Conservation (phyloP, 1,140 invertebrate genomes). For the Charaxes varanes region DNA sequence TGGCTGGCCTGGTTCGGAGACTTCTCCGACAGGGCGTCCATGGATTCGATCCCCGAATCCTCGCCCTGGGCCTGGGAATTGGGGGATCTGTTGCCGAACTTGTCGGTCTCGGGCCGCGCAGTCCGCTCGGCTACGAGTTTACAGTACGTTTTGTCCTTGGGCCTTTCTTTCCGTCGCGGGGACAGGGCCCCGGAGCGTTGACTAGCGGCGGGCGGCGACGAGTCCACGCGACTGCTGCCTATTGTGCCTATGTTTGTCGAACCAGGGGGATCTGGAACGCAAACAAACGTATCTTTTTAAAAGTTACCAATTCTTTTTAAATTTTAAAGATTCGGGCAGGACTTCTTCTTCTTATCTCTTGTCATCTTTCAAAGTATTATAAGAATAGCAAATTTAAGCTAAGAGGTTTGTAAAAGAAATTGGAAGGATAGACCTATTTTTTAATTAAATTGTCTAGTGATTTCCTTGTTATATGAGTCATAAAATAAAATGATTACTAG, state of each 20-base stretch:
- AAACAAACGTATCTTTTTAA: slow-evolving; percentile 19
- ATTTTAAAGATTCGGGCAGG: no score
- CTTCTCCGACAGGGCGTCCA: slow-evolving; percentile 94
- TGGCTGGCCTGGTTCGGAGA: slow-evolving; percentile 88
- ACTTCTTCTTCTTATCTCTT: no score
- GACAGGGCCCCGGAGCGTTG: slow-evolving; percentile 38
- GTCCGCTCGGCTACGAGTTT: slow-evolving; percentile 68
- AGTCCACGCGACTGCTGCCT: slow-evolving; percentile 36
- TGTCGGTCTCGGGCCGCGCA: slow-evolving; percentile 46
- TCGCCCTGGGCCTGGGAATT: slow-evolving; percentile 81
- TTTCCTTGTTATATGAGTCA: slow-evolving; percentile 10
- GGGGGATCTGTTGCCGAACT: slow-evolving; percentile 68
- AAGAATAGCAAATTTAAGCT: no score
- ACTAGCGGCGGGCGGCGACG: slow-evolving; percentile 35
- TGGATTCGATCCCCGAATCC: slow-evolving; percentile 93
- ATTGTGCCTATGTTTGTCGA: slow-evolving; percentile 80
- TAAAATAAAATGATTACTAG: slow-evolving; percentile 24
- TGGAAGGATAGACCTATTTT: no score
- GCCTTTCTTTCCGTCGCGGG: slow-evolving; percentile 62
- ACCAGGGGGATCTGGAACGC: slow-evolving; percentile 71
- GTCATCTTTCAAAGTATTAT: no score
- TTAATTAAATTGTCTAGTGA: no score
- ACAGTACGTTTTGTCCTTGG: slow-evolving; percentile 74
- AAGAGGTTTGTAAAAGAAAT: no score
- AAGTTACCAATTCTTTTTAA: no score